Evolutionary conservation across 2,888 invertebrate species (phyloP).

Genomic region (Cyclophora albipunctata): DNA sequence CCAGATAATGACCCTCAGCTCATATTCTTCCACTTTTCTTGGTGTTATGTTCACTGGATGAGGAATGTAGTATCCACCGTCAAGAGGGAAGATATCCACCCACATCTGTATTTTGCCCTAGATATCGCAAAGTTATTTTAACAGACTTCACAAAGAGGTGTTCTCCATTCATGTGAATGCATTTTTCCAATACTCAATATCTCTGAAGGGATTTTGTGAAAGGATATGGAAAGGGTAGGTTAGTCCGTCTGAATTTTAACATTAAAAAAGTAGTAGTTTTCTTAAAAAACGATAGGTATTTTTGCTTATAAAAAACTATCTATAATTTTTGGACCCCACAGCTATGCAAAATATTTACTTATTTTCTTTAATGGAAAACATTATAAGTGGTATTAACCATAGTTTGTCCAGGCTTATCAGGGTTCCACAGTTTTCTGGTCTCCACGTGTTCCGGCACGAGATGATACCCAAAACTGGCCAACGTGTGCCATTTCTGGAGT

Average conservation of each 20-base stretch:
- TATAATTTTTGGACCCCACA: too few relatives aligned
- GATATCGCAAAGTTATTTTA: slow-evolving; percentile 1
- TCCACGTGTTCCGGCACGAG: slow-evolving; percentile 96
- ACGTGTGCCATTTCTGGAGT: slow-evolving; percentile 82
- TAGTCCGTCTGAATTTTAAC: too few relatives aligned
- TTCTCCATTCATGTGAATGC: too few relatives aligned
- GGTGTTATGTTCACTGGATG: slow-evolving; percentile 86
- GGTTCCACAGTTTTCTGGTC: slow-evolving; percentile 84
- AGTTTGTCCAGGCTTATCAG: slow-evolving; percentile 77
- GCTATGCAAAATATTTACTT: background rate
- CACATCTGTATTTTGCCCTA: slow-evolving; percentile 94
- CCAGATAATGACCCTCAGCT: slow-evolving; percentile 81
- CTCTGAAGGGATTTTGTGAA: too few relatives aligned
- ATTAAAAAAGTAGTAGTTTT: background rate
- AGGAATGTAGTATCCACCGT: slow-evolving; percentile 77
- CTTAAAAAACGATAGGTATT: too few relatives aligned
- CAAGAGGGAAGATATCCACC: slow-evolving; percentile 86
- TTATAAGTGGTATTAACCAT: too few relatives aligned
- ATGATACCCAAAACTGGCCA: slow-evolving; percentile 84
- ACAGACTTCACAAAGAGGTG: too few relatives aligned
- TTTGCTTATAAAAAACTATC: too few relatives aligned
- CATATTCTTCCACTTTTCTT: slow-evolving; percentile 78
- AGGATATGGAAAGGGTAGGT: too few relatives aligned
- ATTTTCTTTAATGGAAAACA: too few relatives aligned
- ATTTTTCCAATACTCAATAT: too few relatives aligned